Evolutionary conservation across 1,140 invertebrate species (phyloP), one percentile per base, ranked within the genome.

Genomic region (Holotrichia oblita): DNA sequence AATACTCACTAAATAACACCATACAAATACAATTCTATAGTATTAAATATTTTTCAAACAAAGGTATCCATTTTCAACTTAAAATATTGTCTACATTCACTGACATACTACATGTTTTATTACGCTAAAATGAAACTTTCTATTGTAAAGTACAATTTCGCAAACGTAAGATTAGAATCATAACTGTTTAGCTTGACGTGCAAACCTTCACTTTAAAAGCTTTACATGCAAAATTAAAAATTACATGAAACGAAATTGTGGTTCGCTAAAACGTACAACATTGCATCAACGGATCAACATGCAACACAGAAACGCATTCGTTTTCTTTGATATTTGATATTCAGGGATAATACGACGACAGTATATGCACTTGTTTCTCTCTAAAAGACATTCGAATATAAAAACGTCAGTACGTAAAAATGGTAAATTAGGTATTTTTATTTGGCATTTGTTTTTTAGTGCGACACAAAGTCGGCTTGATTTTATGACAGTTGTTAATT

Each of bases 401-500:
- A 69, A 69, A 69, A 69, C 22, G 61, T 69, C 61, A 69, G 61
- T 69, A 69, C 22, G 61, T 69, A 69, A 69, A 69, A 69, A 69
- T 69, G 61, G 61, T 69, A 69, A 69, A 69, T 69, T 69, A 69
- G 61, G 22, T 27, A 48, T 69, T 34, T 69, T 69, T 69, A 69
- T 69, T 69, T 22, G 61, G 61, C 20, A 24, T 69, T 69, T 24
- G 20, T 69, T 69, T 69, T 69, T 69, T 69, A 69, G 61, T 69
- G 61, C 61, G 61, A 22, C 61, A 69, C 22, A 69, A 69, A 69
- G 61, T 34, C 61, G 61, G 27, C 61, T 27, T 34, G 61, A 69
- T 69, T 69, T 69, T 69, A 69, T 69, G 61, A 69, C 61, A 69
- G 61, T 69, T 69, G 61, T 69, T 69, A 69, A 69, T 69, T 69